Percentiles rank a stretch among this genome's conserved stretches.
Evolutionary conservation across 2,113 vertebrate species (phyloP).

Genomic region (Callithrix jacchus): DNA sequence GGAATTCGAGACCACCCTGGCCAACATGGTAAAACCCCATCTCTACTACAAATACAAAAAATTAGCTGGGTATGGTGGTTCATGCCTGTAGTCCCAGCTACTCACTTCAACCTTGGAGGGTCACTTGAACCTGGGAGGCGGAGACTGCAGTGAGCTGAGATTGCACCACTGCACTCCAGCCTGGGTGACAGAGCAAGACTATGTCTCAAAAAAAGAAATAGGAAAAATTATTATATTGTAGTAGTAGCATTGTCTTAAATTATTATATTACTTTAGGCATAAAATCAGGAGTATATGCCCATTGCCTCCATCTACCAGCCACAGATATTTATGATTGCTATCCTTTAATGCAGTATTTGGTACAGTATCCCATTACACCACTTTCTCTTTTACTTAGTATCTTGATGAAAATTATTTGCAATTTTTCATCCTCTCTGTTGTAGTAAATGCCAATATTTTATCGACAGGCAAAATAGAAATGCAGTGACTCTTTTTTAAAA

Average conservation of each 20-base stretch:
- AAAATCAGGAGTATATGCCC: neutral
- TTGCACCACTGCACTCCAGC: too few species aligned
- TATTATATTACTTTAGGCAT: neutral
- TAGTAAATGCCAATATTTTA: neutral
- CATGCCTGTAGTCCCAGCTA: too few species aligned
- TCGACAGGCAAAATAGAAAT: neutral
- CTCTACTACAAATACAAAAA: too few species aligned
- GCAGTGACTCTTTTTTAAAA: neutral
- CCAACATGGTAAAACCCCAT: too few species aligned
- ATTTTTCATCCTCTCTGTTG: neutral
- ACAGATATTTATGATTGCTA: neutral
- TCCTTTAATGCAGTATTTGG: neutral
- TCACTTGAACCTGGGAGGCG: too few species aligned
- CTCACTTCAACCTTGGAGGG: too few species aligned
- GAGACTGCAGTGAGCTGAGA: too few species aligned
- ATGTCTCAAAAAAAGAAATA: too few species aligned
- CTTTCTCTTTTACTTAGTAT: neutral
- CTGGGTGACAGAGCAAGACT: too few species aligned
- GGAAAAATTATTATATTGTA: neutral
- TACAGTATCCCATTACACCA: neutral
- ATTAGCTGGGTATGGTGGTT: accelerated
- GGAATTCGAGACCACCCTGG: too few species aligned
- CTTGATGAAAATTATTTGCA: neutral
- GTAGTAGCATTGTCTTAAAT: neutral
- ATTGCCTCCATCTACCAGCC: neutral